phyloP scores from a whole-genome alignment of 2,888 invertebrate species.

The Cinara cedri region DNA sequence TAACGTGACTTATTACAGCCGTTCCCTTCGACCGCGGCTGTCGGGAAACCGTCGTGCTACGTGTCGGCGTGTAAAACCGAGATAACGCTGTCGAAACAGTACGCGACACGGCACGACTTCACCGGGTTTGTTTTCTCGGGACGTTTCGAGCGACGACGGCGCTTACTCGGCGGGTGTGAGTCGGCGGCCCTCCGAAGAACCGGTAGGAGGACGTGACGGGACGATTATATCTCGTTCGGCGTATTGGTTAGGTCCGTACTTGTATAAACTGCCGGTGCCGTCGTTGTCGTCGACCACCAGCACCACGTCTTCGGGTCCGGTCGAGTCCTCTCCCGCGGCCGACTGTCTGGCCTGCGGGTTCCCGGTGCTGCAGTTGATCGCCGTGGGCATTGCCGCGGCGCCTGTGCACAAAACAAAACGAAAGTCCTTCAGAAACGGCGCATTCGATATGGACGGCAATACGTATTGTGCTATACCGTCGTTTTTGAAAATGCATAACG shows the following conservation, averaged over 20 bases:
- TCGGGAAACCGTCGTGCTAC: too few relatives aligned
- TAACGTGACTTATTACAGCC: too few relatives aligned
- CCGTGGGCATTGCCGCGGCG: neutral
- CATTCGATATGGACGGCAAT: too few relatives aligned
- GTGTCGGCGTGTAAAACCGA: too few relatives aligned
- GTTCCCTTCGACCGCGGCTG: too few relatives aligned
- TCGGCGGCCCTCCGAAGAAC: conserved; percentile 41
- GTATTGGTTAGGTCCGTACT: conserved; percentile 87
- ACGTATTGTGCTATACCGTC: too few relatives aligned
- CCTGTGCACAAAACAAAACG: neutral
- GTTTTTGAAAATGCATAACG: too few relatives aligned
- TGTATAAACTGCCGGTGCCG: conserved; percentile 72
- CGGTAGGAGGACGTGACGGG: conserved; percentile 62
- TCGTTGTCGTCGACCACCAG: conserved; percentile 75
- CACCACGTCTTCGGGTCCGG: conserved; percentile 74
- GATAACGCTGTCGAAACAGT: too few relatives aligned
- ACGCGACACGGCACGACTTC: too few relatives aligned
- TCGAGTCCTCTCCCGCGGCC: conserved; percentile 69
- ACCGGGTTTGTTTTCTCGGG: neutral
- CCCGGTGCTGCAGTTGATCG: neutral
- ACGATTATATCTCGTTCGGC: conserved; percentile 74
- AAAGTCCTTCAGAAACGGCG: neutral
- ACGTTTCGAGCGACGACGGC: conserved; percentile 16
- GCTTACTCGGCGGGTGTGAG: conserved; percentile 48
- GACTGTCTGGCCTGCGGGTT: conserved; percentile 58